These are phyloP conservation scores for Diadema setosum DNA, from an alignment of 35 echinoderm and acorn worm genomes.

Conservation along the genomic window DNA sequence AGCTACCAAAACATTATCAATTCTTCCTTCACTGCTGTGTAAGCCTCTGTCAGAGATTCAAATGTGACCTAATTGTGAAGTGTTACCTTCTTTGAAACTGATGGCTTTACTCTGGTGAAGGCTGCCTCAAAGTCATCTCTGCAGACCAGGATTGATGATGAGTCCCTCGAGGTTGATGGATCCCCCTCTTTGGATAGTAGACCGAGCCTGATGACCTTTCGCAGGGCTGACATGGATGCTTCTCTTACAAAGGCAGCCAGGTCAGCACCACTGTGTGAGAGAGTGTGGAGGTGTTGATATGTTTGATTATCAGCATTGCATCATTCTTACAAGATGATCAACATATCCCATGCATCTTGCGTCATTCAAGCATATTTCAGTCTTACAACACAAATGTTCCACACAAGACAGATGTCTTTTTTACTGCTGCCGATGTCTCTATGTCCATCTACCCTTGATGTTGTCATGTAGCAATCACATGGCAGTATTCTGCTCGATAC, in stretches of 20 bases:
- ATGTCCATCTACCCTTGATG: too few relatives aligned
- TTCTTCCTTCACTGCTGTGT: too few relatives aligned
- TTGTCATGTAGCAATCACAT: too few relatives aligned
- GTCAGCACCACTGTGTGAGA: slow-evolving; percentile 81
- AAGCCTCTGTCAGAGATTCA: too few relatives aligned
- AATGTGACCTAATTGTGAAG: too few relatives aligned
- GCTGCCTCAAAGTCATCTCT: slow-evolving; percentile 79
- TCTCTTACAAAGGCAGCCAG: slow-evolving; percentile 88
- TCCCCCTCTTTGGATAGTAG: not conserved
- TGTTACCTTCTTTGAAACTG: slow-evolving; percentile 88
- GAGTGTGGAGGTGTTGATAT: not conserved
- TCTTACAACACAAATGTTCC: not conserved
- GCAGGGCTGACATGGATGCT: slow-evolving; percentile 87
- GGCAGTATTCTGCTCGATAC: too few relatives aligned
- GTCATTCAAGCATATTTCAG: not conserved
- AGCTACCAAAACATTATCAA: too few relatives aligned
- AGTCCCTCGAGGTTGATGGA: not conserved
- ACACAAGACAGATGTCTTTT: too few relatives aligned
- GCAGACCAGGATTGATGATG: slow-evolving; percentile 7
- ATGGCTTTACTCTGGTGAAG: slow-evolving; percentile 88
- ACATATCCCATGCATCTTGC: not conserved
- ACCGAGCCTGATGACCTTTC: slow-evolving; percentile 33
- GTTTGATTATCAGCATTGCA: too few relatives aligned
- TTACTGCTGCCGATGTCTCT: too few relatives aligned
- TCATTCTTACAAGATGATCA: too few relatives aligned